Percentiles rank a stretch among this genome's conserved stretches.
Evolutionary conservation across 2,888 invertebrate species (phyloP).

Genomic region (Netelia melanura): DNA sequence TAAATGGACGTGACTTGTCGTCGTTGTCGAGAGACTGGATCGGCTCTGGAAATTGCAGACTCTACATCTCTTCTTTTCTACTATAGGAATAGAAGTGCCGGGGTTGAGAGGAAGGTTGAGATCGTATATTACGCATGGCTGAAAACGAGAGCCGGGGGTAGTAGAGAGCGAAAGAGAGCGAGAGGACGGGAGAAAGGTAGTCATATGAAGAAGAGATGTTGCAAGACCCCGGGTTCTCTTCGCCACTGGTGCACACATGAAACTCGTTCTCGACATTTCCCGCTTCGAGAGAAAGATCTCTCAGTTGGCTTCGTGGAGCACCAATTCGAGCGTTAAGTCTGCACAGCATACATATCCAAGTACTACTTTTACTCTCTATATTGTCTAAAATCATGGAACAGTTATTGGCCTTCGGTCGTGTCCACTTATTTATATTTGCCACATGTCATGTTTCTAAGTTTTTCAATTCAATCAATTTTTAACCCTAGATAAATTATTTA

Average conservation of each 20-base stretch:
- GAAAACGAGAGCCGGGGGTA: slow-evolving; percentile 55
- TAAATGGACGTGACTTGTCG: background rate
- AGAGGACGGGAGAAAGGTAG: background rate
- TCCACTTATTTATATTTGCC: background rate
- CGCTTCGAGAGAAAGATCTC: slow-evolving; percentile 56
- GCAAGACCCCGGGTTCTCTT: slow-evolving; percentile 35
- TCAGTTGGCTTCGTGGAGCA: slow-evolving; percentile 60
- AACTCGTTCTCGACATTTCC: slow-evolving; percentile 61
- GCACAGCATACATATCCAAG: slow-evolving; percentile 22
- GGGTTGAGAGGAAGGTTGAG: slow-evolving; percentile 25
- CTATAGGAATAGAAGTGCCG: slow-evolving; percentile 12
- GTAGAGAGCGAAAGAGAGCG: slow-evolving; percentile 4
- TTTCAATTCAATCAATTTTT: background rate
- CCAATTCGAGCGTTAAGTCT: slow-evolving; percentile 64
- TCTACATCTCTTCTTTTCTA: slow-evolving; percentile 4
- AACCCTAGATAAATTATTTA: background rate
- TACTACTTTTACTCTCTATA: slow-evolving; percentile 1
- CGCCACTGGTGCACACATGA: slow-evolving; percentile 42
- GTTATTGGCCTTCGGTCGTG: slow-evolving; percentile 5
- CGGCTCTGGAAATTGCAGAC: slow-evolving; percentile 39
- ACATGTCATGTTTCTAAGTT: background rate
- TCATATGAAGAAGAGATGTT: slow-evolving; percentile 25
- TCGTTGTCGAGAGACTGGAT: slow-evolving; percentile 25
- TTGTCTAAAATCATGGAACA: background rate
- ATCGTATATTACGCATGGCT: slow-evolving; percentile 51